These are phyloP conservation scores for Ectemnius continuus DNA, from an alignment of 2,888 invertebrate species.

Conservation along the genomic window DNA sequence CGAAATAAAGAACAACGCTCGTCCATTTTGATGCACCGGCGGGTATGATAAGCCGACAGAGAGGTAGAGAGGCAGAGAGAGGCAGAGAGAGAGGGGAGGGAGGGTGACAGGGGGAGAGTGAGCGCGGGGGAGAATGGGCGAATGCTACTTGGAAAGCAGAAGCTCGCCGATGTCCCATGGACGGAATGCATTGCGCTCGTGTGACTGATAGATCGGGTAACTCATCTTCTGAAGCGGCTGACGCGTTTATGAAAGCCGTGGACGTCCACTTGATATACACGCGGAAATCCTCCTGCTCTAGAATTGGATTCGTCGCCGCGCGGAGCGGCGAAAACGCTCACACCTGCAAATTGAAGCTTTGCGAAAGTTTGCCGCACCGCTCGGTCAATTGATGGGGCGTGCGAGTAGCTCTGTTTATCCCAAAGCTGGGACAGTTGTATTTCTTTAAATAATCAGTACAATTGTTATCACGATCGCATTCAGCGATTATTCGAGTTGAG, in stretches of 20 bases:
- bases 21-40: background rate
- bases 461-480: too few species aligned
- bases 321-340: too few species aligned
- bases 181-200: background rate
- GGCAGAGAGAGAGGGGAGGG: constrained; percentile 1
- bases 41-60: background rate
- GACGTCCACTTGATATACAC: constrained; percentile 7
- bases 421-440: too few species aligned
- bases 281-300: background rate
- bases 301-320: background rate
- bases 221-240: background rate
- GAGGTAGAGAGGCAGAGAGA: too few species aligned
- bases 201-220: background rate
- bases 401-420: too few species aligned
- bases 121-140: background rate
- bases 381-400: too few species aligned
- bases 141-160: background rate
- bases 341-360: too few species aligned
- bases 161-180: background rate
- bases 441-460: too few species aligned
- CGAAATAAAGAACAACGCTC: constrained; percentile 7
- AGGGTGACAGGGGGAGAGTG: too few species aligned
- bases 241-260: background rate
- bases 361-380: too few species aligned
- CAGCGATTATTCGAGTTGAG: too few species aligned